These are phyloP conservation scores for Microctonus hyperodae DNA, from an alignment of 2,888 invertebrate species.

Conservation along the genomic window DNA sequence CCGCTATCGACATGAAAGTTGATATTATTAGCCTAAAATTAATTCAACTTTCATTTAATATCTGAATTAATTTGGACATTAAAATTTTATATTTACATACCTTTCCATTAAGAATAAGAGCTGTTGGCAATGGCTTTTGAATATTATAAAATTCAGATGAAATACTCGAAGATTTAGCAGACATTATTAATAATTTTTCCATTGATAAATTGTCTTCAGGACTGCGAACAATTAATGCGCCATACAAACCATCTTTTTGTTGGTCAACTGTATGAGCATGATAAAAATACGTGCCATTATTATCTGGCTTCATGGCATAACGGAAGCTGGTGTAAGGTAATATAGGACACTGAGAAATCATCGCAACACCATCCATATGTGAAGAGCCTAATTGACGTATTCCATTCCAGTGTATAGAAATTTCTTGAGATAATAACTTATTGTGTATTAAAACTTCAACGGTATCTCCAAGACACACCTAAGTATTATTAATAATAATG, in stretches of 20 bases:
- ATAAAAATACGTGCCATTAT: conserved; percentile 48
- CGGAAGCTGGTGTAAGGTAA: conserved; percentile 53
- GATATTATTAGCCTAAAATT: conserved; percentile 35
- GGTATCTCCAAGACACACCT: conserved; percentile 50
- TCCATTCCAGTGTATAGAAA: conserved; percentile 66
- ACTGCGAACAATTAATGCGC: conserved; percentile 68
- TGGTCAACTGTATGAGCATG: conserved; percentile 66
- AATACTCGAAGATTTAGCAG: conserved; percentile 66
- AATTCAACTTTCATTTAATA: background rate
- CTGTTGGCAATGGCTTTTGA: conserved; percentile 55
- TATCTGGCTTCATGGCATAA: conserved; percentile 49
- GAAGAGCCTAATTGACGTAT: conserved; percentile 52
- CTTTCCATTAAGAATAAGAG: conserved; percentile 64
- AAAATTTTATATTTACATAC: conserved; percentile 37
- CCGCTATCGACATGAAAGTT: conserved; percentile 60
- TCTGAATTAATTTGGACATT: background rate
- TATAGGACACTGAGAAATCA: conserved; percentile 62
- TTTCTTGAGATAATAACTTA: conserved; percentile 43
- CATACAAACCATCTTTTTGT: conserved; percentile 70
- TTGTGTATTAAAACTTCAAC: conserved; percentile 48
- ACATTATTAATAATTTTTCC: conserved; percentile 66
- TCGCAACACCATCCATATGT: conserved; percentile 62
- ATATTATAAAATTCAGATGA: conserved; percentile 65
- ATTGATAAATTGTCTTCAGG: conserved; percentile 60
- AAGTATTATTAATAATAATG: background rate